Percentiles rank a stretch among this genome's conserved stretches.
phyloP scores from a whole-genome alignment of 2,888 invertebrate genomes.

The Epirrhoe alternata region DNA sequence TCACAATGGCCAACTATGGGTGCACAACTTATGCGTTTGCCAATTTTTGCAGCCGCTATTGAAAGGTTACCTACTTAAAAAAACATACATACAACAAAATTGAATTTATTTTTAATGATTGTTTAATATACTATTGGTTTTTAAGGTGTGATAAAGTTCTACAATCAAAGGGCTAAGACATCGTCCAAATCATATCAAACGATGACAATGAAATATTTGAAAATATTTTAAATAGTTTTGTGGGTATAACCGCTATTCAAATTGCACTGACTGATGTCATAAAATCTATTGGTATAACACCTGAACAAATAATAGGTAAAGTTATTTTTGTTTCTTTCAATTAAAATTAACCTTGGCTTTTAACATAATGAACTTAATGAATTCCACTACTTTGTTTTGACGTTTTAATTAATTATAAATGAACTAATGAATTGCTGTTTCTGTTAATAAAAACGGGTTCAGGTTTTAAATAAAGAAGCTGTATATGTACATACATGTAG shows the following conservation, averaged over 20 bases:
- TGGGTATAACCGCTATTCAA: conserved; percentile 35
- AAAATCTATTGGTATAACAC: conserved; percentile 25
- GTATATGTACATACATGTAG: too few species aligned
- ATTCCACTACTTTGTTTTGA: too few species aligned
- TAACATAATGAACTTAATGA: too few species aligned
- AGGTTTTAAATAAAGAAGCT: too few species aligned
- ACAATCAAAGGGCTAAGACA: conserved; percentile 85
- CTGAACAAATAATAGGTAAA: conserved; percentile 37
- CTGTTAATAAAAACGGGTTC: too few species aligned
- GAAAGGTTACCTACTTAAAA: conserved; percentile 59
- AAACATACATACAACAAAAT: neutral
- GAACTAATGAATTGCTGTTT: too few species aligned
- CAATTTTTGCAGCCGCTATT: conserved; percentile 82
- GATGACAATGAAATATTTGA: conserved; percentile 85
- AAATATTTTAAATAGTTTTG: conserved; percentile 82
- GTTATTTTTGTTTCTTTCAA: too few species aligned
- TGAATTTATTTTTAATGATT: too few species aligned
- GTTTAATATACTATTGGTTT: conserved; percentile 13
- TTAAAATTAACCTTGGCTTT: neutral
- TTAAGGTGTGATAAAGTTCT: conserved; percentile 81
- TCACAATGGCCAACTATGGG: conserved; percentile 89
- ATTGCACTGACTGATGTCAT: conserved; percentile 38
- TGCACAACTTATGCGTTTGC: conserved; percentile 84
- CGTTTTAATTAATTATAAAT: too few species aligned
- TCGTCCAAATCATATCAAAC: conserved; percentile 86